Base-by-base conservation (phyloP, 2,113 vertebrate genomes). In the Orientallactaga bullata region DNA sequence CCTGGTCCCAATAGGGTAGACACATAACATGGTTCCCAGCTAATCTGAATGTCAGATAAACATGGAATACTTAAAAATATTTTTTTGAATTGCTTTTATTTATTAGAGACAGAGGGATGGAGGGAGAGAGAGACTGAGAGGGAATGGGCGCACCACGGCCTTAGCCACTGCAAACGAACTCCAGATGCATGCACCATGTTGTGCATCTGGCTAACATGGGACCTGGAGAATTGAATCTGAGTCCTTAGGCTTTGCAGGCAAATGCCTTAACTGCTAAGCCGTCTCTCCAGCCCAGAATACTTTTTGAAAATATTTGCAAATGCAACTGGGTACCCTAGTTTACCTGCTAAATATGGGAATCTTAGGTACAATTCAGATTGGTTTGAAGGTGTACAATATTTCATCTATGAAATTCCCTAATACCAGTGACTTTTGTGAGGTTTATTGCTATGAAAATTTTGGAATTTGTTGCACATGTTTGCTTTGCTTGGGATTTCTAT, bases 371-470 rank as follows among this genome's bases (percentile, higher is more conserved):
- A 2, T 47, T 83, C 10, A 35, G 24, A 32, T 23, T 35, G 77
- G 17, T 21, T 13, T 83, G 71, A 78, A 73, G 32, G 15, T 83
- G 37, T 35, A 73, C 71, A 87, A 76, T 76, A 71, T 65, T 94
- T 85, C 15, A 91, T 21, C 72, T 15, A 15, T 39, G 42, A 47
- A 79, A 61, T 32, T 88, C 5, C 13, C 15, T 55, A 1, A 87
- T 63, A n/a, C 35, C 24, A 71, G 18, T 78, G 23, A 26, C 77
- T 80, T 82, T 35, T 91, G 10, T 71, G 77, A 81, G 6, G n/a
- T 81, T 81, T 89, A 82, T 5, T 23, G 39, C 1, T n/a, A 83
- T 88, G 88, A 96, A 93, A 93, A 71, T 18, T 63, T 71, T n/a
- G 47, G 2, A 26, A 37, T 88, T 91, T 85, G 32, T 89, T 77